Conservation (phyloP, 2,113 vertebrate species). For the Cyanoderma ruficeps region DNA sequence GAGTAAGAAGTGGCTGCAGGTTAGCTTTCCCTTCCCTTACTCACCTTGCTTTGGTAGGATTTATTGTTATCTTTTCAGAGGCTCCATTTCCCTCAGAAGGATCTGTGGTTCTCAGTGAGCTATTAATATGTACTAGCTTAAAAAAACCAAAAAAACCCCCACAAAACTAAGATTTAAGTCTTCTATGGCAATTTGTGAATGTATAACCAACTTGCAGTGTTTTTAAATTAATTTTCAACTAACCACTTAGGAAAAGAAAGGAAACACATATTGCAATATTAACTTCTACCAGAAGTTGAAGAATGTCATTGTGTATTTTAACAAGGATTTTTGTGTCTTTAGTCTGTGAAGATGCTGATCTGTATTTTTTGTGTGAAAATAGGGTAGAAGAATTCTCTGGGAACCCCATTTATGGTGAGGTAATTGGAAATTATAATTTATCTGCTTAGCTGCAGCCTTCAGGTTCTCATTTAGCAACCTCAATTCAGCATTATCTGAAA, state of each 20-base stretch:
- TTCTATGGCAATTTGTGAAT: neutral
- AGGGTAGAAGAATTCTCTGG: neutral
- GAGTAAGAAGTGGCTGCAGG: neutral
- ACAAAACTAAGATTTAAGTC: neutral
- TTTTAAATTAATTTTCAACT: neutral
- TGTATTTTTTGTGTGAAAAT: neutral
- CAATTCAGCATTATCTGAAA: conserved; percentile 32
- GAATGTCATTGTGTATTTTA: neutral
- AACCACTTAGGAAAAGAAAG: neutral
- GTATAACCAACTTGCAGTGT: neutral
- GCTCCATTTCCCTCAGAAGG: neutral
- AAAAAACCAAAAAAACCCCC: neutral
- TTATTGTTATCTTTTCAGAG: neutral
- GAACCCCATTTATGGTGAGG: neutral
- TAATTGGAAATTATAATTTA: conserved; percentile 11
- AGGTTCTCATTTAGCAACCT: conserved; percentile 47
- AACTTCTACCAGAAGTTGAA: neutral
- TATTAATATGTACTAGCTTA: neutral
- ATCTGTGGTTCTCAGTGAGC: neutral
- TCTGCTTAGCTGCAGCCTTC: conserved; percentile 21
- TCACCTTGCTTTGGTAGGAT: neutral
- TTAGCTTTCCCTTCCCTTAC: neutral
- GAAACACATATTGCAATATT: neutral
- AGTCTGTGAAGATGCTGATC: neutral
- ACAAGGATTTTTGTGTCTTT: neutral